A percentile compares a stretch with the other conserved stretches of the same genome.
Conservation (phyloP, 2,113 vertebrate genomes). For the Stegostoma tigrinum region DNA sequence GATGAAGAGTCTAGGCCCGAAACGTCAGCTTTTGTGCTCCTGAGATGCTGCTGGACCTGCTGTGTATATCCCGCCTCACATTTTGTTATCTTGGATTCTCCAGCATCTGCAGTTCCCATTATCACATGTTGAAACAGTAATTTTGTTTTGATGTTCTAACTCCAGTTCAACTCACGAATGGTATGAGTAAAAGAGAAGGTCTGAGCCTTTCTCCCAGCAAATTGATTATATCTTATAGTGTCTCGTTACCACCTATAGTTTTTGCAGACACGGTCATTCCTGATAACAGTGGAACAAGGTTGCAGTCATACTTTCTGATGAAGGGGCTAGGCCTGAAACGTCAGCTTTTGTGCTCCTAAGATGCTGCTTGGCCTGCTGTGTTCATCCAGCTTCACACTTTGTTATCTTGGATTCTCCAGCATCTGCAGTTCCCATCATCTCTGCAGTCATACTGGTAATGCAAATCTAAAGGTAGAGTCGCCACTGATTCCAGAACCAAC, state of each 20-base stretch:
- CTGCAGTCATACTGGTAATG: neutral
- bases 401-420: no score
- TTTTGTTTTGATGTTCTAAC: neutral
- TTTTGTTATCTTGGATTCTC: no score
- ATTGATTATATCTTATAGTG: neutral
- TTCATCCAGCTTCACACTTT: no score
- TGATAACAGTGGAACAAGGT: neutral
- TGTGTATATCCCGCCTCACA: no score
- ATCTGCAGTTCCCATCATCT: no score
- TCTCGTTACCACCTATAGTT: neutral
- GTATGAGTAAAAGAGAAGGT: neutral
- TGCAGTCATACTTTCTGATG: neutral
- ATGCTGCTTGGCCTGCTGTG: no score
- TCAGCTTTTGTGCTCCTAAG: no score
- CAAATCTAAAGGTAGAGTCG: neutral
- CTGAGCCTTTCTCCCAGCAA: neutral
- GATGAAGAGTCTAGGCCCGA: no score
- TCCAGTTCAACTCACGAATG: neutral
- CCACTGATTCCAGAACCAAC: neutral
- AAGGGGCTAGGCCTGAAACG: no score
- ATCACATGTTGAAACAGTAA: neutral
- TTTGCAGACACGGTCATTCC: neutral
- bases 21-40: no score
- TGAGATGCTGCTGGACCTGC: no score
- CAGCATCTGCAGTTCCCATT: no score